Percentiles rank a stretch among this genome's conserved stretches.
Evolutionary conservation across 2,113 vertebrate genomes (phyloP).

Genomic region (Platichthys stellatus): DNA sequence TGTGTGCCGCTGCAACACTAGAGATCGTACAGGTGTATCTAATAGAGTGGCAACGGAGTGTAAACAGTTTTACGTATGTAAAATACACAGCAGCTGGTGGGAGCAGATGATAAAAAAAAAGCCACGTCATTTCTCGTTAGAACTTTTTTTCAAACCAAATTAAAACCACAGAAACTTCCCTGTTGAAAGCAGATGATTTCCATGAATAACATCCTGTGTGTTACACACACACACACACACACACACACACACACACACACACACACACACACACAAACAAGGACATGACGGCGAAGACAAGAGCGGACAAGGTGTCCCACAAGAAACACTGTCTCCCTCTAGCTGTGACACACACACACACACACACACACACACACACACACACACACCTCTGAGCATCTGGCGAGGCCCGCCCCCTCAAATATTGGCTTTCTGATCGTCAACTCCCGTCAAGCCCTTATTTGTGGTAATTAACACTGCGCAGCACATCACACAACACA

Average conservation of each 20-base stretch:
- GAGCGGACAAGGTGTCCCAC: slow-evolving; percentile 55
- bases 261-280: too few species aligned
- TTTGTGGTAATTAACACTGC: slow-evolving; percentile 61
- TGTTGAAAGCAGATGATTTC: slow-evolving; percentile 30
- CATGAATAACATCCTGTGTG: slow-evolving; percentile 48
- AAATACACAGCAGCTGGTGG: not conserved
- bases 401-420: slow-evolving; percentile 43
- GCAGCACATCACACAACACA: slow-evolving; percentile 17
- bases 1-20: not conserved
- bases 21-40: not conserved
- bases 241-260: too few species aligned
- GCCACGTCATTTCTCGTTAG: slow-evolving; percentile 13
- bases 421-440: slow-evolving; percentile 66
- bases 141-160: slow-evolving; percentile 27
- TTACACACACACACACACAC: too few species aligned
- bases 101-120: slow-evolving; percentile 16
- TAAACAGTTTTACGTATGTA: not conserved
- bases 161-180: slow-evolving; percentile 31
- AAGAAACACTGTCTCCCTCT: slow-evolving; percentile 80
- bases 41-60: not conserved
- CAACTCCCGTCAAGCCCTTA: slow-evolving; percentile 34
- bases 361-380: slow-evolving; percentile 23
- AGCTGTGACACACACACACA: too few species aligned
- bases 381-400: slow-evolving; percentile 48
- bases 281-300: slow-evolving; percentile 77